Base-by-base conservation (phyloP, 2,888 invertebrate genomes). In the Trachelus tabidus region DNA sequence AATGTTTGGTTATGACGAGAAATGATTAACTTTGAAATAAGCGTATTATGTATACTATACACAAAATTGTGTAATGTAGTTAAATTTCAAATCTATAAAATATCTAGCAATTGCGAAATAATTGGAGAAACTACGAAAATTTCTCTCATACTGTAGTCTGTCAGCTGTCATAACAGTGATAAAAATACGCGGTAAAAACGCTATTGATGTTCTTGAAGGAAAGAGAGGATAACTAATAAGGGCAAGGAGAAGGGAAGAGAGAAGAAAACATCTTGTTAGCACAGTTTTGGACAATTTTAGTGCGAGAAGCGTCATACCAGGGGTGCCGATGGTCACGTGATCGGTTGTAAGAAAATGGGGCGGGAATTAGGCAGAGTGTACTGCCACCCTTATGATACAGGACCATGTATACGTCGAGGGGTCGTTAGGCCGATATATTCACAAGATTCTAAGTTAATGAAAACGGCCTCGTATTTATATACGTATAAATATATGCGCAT, bases 401-500 rank as follows among this genome's bases (percentile, higher is more conserved):
- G 23, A 71, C 12, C 23, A 23, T 23, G 56, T 56, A 56, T 23
- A 56, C 23, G 23, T 23, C 56, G 23, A 9, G 23, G 23, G 23
- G 23, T 23, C 6, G 56, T 56, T 56, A 56, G 23, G 56, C 1
- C 9, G 56, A 1, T 23, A 40, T 56, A 6, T 56, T 23, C 23
- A 23, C 23, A 34, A 30, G 31, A 30, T 71, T 71, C 71, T 31
- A 71, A 31, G 12, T 0, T 69, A 69, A 30, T 34, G 31, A 31
- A 71, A 71, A 34, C 23, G 12, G 34, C 34, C 30, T 37, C 69
- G 30, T 34, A 31, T 76, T 12, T 68, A 68, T 34, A 73, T 40
- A 56, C 30, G 35, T 40, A 73, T 75, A 73, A 33, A 69, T 33
- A 71, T 37, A 68, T 75, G 69, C 71, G 77, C 73, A 73, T 78